Base-by-base conservation (phyloP, 1,140 invertebrate genomes). In the Phymastichus coffea region DNA sequence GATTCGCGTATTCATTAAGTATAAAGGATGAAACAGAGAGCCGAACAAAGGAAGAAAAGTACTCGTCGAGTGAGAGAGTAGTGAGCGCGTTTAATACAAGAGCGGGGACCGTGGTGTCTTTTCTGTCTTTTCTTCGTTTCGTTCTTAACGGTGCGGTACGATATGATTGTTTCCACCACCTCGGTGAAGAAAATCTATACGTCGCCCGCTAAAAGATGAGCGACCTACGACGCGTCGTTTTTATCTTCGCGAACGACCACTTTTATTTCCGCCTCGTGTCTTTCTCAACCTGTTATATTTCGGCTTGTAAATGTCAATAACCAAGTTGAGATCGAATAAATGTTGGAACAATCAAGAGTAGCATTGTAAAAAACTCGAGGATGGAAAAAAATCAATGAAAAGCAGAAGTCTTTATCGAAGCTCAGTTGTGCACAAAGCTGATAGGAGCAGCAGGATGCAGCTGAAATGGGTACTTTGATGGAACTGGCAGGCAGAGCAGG, bases 1-100 rank as follows among this genome's bases (percentile, higher is more conserved):
- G 17, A 20, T 20, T 10, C 37, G 30, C 37, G 35, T 60, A 60
- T 60, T 60, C 57, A 60, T 60, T 60, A 60, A 47, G 57, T 47
- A 60, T 60, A 60, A 54, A 60, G 57, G 57, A 60, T 54, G 57
- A 60, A 60, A 60, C 57, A 54, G 51, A 60, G 57, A 54, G 49
- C 57, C 57, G 51, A 60, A 60, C 57, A 60, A 60, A 60, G 38
- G 57, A 35, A 59, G 49, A 53, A 53, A 52, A 60, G 49, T 54
- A 60, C 57, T 60, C 43, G 33, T 46, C 9, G 38, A 26, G 43
- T 38, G 54, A 54, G 43, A 52, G n/a, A n/a, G n/a, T n/a, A n/a
- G 23, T 41, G 25, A 46, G 40, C 43, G 14, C 30, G 43, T 60
- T 60, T 53, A 60, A 60, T 60, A 60, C 57, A 60, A 53, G 57